These are phyloP conservation scores for Hyposoter didymator DNA, from an alignment of 2,888 invertebrate genomes.

Conservation along the genomic window DNA sequence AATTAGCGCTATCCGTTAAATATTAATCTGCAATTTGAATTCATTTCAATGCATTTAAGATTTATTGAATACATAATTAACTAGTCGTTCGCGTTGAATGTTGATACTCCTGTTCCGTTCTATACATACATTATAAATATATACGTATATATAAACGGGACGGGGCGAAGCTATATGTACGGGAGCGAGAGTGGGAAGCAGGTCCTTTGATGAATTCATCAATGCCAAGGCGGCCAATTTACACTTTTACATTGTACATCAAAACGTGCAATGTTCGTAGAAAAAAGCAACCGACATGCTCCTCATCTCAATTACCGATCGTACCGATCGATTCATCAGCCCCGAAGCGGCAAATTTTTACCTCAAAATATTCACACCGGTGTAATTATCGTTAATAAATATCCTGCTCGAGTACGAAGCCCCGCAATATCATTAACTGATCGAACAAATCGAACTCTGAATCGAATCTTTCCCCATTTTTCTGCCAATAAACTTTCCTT, in stretches of 20 bases:
- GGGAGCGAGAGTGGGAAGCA: slow-evolving; percentile 12
- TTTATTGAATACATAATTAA: slow-evolving; percentile 83
- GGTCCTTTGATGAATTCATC: slow-evolving; percentile 3
- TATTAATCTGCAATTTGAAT: slow-evolving; percentile 84
- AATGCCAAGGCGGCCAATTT: slow-evolving; percentile 1
- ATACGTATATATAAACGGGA: slow-evolving; percentile 24
- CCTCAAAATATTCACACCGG: background rate
- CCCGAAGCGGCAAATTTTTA: background rate
- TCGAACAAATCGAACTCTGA: background rate
- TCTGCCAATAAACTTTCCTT: background rate
- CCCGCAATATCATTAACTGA: background rate
- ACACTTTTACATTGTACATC: slow-evolving; percentile 1
- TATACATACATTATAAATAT: slow-evolving; percentile 25
- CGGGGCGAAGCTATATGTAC: background rate
- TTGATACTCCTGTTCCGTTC: slow-evolving; percentile 52
- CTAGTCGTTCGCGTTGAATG: slow-evolving; percentile 75
- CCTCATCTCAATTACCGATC: slow-evolving; percentile 19
- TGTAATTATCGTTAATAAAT: background rate
- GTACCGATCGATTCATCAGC: slow-evolving; percentile 13
- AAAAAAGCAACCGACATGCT: background rate
- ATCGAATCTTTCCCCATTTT: background rate
- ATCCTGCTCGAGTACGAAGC: background rate
- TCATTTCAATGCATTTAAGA: slow-evolving; percentile 83
- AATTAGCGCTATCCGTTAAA: slow-evolving; percentile 81
- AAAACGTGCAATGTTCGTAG: background rate